phyloP scores from a whole-genome alignment of 1,140 invertebrate species.

The Danaus melanippus region DNA sequence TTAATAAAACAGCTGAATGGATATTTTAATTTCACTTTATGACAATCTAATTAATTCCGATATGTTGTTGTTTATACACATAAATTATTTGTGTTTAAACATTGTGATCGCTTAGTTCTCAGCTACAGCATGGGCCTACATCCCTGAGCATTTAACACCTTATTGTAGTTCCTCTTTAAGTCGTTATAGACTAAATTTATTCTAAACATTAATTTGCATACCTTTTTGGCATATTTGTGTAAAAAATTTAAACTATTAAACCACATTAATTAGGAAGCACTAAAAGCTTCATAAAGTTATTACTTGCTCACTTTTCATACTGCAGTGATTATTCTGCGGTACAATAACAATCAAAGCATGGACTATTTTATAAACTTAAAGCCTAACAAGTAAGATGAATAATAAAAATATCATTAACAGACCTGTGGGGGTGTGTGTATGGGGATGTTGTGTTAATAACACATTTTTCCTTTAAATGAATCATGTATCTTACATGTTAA shows the following conservation, averaged over 20 bases:
- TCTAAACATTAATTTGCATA: slow-evolving; percentile 17
- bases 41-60: no score
- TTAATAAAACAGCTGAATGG: background rate
- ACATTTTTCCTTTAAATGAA: no score
- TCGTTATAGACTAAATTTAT: slow-evolving; percentile 10
- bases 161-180: slow-evolving; percentile 7
- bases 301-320: background rate
- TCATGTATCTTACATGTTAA: no score
- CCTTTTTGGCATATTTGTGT: slow-evolving; percentile 21
- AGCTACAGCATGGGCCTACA: background rate
- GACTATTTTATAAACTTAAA: no score
- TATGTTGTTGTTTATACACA: no score
- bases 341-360: background rate
- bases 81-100: background rate
- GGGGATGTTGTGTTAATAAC: no score
- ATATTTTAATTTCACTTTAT: background rate
- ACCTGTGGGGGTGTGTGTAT: no score
- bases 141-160: slow-evolving; percentile 13
- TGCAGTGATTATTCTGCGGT: background rate
- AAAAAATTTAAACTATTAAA: slow-evolving; percentile 11
- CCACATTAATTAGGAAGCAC: slow-evolving; percentile 17
- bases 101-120: slow-evolving; percentile 2
- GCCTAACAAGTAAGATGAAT: no score
- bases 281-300: slow-evolving; percentile 12
- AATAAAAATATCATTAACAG: no score